These are phyloP conservation scores for Nasua narica DNA, from an alignment of 2,797 vertebrate species.

Conservation along the genomic window DNA sequence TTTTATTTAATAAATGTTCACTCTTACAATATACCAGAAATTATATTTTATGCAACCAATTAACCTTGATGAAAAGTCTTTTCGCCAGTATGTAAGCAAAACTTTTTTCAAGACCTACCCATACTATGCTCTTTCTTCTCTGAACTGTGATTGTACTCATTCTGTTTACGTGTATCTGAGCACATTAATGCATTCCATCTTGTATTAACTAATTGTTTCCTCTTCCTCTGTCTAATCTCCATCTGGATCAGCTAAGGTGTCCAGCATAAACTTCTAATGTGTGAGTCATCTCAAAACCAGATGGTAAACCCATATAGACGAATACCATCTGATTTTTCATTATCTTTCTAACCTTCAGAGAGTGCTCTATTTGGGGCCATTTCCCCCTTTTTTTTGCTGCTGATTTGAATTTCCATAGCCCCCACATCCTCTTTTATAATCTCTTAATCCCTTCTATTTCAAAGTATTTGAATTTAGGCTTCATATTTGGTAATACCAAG, in stretches of 20 bases:
- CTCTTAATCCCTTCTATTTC: neutral
- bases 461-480: conserved; percentile 39
- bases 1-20: conserved; percentile 50
- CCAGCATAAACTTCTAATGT: neutral
- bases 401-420: neutral
- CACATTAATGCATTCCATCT: neutral
- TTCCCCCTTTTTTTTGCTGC: neutral
- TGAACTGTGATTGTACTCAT: neutral
- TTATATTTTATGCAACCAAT: neutral
- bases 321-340: neutral
- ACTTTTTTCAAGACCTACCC: neutral
- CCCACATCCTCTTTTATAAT: neutral
- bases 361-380: neutral
- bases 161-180: neutral
- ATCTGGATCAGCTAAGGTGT: neutral
- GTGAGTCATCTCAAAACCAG: conserved; percentile 14
- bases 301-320: neutral
- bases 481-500: conserved; percentile 24
- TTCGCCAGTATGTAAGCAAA: neutral
- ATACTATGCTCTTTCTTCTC: neutral
- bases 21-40: neutral
- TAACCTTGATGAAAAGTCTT: conserved; percentile 8
- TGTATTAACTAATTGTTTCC: neutral
- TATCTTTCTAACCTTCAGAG: neutral
- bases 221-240: neutral